These are phyloP conservation scores for Podarcis lilfordi DNA, from an alignment of 2,797 vertebrate genomes.

Conservation along the genomic window DNA sequence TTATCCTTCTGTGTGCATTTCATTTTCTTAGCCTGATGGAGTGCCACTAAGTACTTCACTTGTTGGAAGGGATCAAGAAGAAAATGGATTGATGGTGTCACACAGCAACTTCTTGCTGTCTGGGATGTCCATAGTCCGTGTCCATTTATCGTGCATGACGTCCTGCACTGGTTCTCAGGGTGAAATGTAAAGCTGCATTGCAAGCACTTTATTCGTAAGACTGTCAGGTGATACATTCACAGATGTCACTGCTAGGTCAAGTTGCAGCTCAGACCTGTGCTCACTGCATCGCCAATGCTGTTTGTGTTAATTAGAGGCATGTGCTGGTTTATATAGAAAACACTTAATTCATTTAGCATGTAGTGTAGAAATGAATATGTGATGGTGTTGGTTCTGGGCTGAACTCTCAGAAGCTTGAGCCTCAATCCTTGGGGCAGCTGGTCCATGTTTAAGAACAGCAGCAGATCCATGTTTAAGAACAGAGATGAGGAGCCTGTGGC, in stretches of 20 bases:
- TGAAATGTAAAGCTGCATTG: conserved; percentile 47
- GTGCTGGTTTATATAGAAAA: not conserved
- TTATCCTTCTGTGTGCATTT: conserved; percentile 40
- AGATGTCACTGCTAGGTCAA: conserved; percentile 56
- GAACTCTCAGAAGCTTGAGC: conserved; percentile 15
- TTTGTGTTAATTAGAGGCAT: conserved; percentile 32
- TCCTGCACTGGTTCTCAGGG: conserved; percentile 40
- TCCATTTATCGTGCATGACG: conserved; percentile 42
- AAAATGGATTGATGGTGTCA: conserved; percentile 48
- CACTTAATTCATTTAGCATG: not conserved
- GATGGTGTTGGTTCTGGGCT: conserved; percentile 2
- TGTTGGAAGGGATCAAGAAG: conserved; percentile 15
- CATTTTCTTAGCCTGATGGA: conserved; percentile 56
- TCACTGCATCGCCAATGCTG: conserved; percentile 19
- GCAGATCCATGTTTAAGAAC: not conserved
- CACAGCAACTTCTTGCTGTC: not conserved
- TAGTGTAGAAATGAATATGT: not conserved
- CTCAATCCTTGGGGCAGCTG: not conserved
- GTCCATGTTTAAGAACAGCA: not conserved
- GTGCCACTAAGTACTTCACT: conserved; percentile 21
- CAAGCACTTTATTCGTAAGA: conserved; percentile 43
- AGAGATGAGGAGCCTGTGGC: not conserved
- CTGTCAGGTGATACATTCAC: conserved; percentile 28
- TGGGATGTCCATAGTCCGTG: conserved; percentile 18
- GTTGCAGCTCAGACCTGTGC: conserved; percentile 53